Percentiles rank a stretch among this genome's conserved stretches.
Evolutionary conservation across 2,888 invertebrate genomes (phyloP).

Genomic region (Stomorhina lunata): DNA sequence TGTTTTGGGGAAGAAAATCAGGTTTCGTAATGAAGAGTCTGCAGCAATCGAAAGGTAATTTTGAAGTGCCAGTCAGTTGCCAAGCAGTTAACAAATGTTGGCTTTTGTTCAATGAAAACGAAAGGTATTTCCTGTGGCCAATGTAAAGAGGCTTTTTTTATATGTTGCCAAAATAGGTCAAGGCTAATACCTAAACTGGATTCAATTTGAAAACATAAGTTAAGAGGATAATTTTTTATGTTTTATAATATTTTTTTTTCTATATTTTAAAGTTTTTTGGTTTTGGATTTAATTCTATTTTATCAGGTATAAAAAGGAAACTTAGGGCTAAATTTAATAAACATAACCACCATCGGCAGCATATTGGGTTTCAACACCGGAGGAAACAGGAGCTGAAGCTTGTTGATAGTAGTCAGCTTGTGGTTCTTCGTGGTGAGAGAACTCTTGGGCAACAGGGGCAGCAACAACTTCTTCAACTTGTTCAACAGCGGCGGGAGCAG

Average conservation of each 20-base stretch:
- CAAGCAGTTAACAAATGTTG: neutral
- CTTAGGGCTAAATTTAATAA: conserved; percentile 68
- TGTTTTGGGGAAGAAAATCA: conserved; percentile 24
- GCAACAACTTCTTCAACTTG: neutral
- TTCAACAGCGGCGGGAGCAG: neutral
- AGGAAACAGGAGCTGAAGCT: neutral
- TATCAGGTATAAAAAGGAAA: neutral
- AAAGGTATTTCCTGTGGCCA: conserved; percentile 54
- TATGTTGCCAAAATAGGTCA: conserved; percentile 53
- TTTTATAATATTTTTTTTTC: neutral
- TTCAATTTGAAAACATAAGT: conserved; percentile 4
- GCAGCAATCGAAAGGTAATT: neutral
- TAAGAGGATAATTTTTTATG: neutral
- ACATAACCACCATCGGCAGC: conserved; percentile 77
- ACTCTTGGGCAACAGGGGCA: neutral
- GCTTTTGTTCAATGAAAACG: conserved; percentile 40
- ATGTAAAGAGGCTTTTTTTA: neutral
- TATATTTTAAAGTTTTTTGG: conserved; percentile 3
- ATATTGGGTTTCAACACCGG: conserved; percentile 73
- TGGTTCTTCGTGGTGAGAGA: neutral
- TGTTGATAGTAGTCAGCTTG: neutral
- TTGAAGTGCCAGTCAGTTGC: neutral
- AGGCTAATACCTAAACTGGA: conserved; percentile 32
- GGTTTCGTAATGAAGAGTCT: conserved; percentile 7
- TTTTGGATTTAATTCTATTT: conserved; percentile 1